Percentiles rank a stretch among this genome's conserved stretches.
Conservation (phyloP, 2,888 invertebrate species). For the Nemurella pictetii region DNA sequence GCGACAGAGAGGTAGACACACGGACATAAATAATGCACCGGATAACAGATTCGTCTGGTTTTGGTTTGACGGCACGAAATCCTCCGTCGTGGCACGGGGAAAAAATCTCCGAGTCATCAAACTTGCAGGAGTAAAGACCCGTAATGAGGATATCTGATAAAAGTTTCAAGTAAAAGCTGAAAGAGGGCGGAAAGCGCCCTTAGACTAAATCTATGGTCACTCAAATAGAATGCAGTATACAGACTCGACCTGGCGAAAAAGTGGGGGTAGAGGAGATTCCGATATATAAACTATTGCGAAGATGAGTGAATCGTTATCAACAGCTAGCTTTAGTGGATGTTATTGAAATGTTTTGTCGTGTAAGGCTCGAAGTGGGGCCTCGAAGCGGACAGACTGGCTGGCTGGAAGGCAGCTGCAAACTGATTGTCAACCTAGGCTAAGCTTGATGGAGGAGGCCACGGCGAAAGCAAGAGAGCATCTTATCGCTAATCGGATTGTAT, state of each 20-base stretch:
- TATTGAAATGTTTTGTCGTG: no score
- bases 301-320: no score
- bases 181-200: slow-evolving; percentile 33
- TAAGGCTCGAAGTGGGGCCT: no score
- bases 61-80: slow-evolving; percentile 42
- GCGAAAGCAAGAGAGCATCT: slow-evolving; percentile 13
- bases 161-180: slow-evolving; percentile 47
- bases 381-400: no score
- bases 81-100: slow-evolving; percentile 33
- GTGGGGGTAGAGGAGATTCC: not conserved
- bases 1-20: slow-evolving; percentile 31
- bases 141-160: slow-evolving; percentile 53
- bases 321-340: no score
- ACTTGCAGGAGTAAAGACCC: slow-evolving; percentile 50
- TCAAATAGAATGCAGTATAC: slow-evolving; percentile 13
- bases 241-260: not conserved
- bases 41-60: slow-evolving; percentile 43
- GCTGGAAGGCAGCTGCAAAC: not conserved
- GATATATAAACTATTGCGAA: no score
- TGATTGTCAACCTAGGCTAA: not conserved
- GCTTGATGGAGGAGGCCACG: not conserved
- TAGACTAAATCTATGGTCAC: slow-evolving; percentile 28
- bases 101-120: slow-evolving; percentile 47
- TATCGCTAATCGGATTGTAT: slow-evolving; percentile 39
- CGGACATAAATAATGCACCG: slow-evolving; percentile 42